phyloP scores from a whole-genome alignment of 2,797 vertebrate genomes.

The Sebastes baramenuke region DNA sequence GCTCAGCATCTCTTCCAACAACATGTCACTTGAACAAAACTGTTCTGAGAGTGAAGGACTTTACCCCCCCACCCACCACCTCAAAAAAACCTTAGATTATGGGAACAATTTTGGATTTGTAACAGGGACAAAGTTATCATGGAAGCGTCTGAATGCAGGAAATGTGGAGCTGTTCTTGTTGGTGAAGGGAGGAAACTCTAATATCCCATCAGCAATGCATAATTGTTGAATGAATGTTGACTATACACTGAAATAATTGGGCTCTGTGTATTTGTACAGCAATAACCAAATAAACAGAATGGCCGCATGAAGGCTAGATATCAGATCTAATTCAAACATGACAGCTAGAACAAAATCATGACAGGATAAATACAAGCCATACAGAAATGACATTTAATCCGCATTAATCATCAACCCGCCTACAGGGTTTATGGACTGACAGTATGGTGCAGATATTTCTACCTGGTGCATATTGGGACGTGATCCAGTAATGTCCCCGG shows the following conservation, averaged over 20 bases:
- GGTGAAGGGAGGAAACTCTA: background rate
- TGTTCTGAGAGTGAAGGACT: slow-evolving; percentile 6
- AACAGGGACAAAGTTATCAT: background rate
- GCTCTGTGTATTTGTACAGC: background rate
- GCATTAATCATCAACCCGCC: background rate
- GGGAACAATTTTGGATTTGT: background rate
- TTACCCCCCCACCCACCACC: background rate
- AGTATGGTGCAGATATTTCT: background rate
- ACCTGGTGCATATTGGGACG: background rate
- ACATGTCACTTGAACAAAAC: slow-evolving; percentile 41
- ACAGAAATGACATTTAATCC: background rate
- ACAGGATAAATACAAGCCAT: background rate
- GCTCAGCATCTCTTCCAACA: slow-evolving; percentile 38
- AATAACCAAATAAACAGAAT: background rate
- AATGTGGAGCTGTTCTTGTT: background rate
- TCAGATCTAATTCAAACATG: slow-evolving; percentile 16
- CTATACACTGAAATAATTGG: background rate
- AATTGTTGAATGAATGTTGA: background rate
- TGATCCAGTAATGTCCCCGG: slow-evolving; percentile 15
- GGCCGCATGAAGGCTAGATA: background rate
- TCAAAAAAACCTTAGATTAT: background rate
- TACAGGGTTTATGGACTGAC: background rate
- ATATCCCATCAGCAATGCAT: background rate
- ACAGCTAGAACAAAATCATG: background rate
- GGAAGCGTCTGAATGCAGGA: background rate